Conservation (phyloP, 2,888 invertebrate species). For the Venusia cambrica region DNA sequence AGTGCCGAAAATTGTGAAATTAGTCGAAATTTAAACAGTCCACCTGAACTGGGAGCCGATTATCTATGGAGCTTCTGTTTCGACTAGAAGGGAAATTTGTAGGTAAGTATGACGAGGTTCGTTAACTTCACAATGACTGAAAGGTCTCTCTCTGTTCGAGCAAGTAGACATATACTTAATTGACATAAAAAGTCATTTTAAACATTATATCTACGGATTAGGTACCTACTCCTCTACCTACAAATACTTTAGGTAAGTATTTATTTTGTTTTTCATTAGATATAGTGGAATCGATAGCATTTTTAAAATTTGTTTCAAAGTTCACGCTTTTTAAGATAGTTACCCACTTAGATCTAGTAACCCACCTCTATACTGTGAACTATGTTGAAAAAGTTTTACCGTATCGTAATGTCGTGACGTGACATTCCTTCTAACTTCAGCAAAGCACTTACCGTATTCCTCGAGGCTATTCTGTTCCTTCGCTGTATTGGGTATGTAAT, state of each 20-base stretch:
- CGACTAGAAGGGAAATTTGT: slow-evolving; percentile 2
- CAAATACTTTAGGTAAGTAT: no score
- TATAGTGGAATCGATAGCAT: no score
- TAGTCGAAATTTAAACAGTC: slow-evolving; percentile 68
- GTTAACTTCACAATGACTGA: slow-evolving; percentile 28
- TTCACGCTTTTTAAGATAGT: no score
- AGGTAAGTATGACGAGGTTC: slow-evolving; percentile 18
- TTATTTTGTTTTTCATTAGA: no score
- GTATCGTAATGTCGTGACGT: slow-evolving; percentile 28
- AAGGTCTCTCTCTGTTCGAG: no score
- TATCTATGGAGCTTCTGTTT: slow-evolving; percentile 43
- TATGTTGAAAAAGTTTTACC: slow-evolving; percentile 45
- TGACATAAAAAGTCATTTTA: no score
- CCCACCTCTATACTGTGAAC: no score
- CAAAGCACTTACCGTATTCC: slow-evolving; percentile 5
- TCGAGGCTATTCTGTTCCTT: slow-evolving; percentile 1
- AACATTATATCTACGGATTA: no score
- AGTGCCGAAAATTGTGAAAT: slow-evolving; percentile 51
- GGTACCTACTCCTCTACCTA: background rate
- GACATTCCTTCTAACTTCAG: slow-evolving; percentile 5
- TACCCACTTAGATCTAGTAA: no score
- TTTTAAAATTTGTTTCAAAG: no score
- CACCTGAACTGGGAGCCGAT: slow-evolving; percentile 76
- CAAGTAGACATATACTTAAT: no score
- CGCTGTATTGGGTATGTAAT: no score